Base-by-base conservation (phyloP, 2,888 invertebrate genomes). In the Galerucella nymphaeae region DNA sequence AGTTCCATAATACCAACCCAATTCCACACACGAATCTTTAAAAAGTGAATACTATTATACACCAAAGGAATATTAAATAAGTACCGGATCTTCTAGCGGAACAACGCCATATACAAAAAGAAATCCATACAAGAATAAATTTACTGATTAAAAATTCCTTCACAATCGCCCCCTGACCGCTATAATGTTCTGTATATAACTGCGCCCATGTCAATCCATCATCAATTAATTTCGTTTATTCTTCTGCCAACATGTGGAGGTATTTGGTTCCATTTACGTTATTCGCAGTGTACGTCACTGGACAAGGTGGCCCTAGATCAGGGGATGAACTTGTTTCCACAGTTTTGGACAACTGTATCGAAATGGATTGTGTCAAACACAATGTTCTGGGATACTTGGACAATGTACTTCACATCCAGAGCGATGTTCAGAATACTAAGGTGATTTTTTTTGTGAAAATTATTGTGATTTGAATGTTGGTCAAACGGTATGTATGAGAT, bases 381-480 rank as follows among this genome's bases (percentile, higher is more conserved):
- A 93, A 93, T 87, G 93, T 94, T 81, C 88, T 95, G 42, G 90
- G 89, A 70, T 94, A 92, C 87, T 88, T 95, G 87, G 94, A 94
- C 85, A 91, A 90, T 55, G 88, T 92, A 71, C 86, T 93, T 74
- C 92, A 92, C 80, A 88, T 91, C 50, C 87, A 88, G 71, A 89
- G 89, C 70, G 91, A 92, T 80, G 89, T 90, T 59, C 89, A 92
- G 77, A 90, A 90, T 74, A 88, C 80, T 45, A 83, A 86, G 85
- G 86, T 86, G 80, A 73, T 58, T 68, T 66, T 59, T 57, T 57
- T 68, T 13, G 55, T 63, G 58, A 61, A 30, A 62, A 30, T 72
- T 48, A 20, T 66, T 55, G 48, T 57, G 18, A 66, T 61, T 66
- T 42, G n/a, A 63, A 62, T 50, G 42, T 14, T 50, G 45, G 18